Evolutionary conservation across 2,797 vertebrate species (phyloP), one percentile per base, ranked within the genome.

Genomic region (Crotalus adamanteus): DNA sequence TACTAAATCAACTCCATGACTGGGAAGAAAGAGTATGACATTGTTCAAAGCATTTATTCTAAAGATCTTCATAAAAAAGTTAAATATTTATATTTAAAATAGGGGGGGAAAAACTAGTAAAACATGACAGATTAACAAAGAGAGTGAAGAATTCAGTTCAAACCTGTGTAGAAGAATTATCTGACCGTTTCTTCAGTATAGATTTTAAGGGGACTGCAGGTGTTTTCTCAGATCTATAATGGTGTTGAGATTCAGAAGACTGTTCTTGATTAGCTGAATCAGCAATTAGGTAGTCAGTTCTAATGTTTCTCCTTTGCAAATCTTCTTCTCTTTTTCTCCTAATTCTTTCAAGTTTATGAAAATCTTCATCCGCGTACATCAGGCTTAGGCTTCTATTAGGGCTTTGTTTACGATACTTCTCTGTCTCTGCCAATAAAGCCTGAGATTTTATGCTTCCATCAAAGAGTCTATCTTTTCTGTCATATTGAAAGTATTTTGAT

Each of bases 121-220:
- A 47, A 95, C 16, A 20, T 53, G 28, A 94, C 22, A 92, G 87
- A 6, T 94, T 89, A 93, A 92, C 90, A 96, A 88, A 85, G 3
- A 92, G 16, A 89, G 93, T 56, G 83, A 95, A 73, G 93, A 87
- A 96, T 0, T 60, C 0, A 92, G 63, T 90, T 93, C 95, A 96
- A 94, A 98, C 97, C 97, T 97, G 97, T 90, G 96, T 7, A 37
- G 97, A 93, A 93, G 97, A 90, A 69, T 98, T 98, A 91, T 98
- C 98, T 59, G 97, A 94, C 93, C 98, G 98, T 96, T 98, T 99
- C 98, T 99, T 99, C 95, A 99, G 96, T 94, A 99, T 99, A 83
- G 98, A 99, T 73, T 99, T 99, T 93, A 98, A 99, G 9, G 99
- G 98, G 97, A 98, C 98, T 55, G 96, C 97, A 92, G 98, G 96